Conservation (phyloP, 2,797 vertebrate species). For the Xenops minutus region DNA sequence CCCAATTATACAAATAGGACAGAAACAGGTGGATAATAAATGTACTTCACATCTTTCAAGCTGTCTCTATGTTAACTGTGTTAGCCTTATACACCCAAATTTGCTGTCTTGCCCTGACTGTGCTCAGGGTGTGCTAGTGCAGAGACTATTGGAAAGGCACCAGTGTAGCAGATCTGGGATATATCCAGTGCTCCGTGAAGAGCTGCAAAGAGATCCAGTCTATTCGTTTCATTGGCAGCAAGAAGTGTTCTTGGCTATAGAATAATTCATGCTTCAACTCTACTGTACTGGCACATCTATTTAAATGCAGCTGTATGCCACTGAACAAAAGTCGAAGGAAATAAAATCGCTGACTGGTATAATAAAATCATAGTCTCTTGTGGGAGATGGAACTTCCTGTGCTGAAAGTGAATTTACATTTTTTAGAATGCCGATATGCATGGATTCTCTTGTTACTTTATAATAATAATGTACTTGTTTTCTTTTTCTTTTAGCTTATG, state of each 20-base stretch:
- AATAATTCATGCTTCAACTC: not conserved
- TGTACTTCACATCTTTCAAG: not conserved
- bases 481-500: conserved; percentile 85
- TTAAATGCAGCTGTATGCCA: not conserved
- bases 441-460: not conserved
- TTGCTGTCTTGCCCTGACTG: not conserved
- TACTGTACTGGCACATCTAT: not conserved
- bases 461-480: not conserved
- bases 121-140: not conserved
- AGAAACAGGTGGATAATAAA: not conserved
- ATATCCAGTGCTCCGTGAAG: not conserved
- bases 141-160: not conserved
- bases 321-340: not conserved
- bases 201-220: not conserved
- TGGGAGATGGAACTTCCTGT: not conserved
- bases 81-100: not conserved
- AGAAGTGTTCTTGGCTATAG: not conserved
- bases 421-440: not conserved
- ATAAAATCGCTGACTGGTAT: not conserved
- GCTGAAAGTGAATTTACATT: not conserved
- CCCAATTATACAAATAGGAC: not conserved
- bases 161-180: not conserved
- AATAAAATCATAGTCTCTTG: not conserved
- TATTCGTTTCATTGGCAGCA: not conserved
- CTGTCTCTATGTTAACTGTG: not conserved